Evolutionary conservation across 2,888 invertebrate genomes (phyloP), one percentile per base, ranked within the genome.

Genomic region (Ceramica pisi): DNA sequence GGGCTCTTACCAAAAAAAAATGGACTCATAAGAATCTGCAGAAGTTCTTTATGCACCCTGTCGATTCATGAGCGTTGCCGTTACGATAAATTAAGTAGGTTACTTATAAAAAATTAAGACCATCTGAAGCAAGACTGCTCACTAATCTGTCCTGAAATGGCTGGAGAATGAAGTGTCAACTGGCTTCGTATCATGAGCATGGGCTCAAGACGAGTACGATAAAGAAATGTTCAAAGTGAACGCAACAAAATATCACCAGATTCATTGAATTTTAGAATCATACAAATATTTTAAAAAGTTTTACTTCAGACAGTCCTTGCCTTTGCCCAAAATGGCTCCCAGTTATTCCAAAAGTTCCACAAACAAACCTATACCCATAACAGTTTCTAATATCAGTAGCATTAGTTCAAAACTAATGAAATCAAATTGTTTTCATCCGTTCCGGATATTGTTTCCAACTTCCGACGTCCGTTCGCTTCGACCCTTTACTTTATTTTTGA

Each of bases 361-460:
- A 64, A 64, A 55, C 26, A 48, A 48, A 46, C 26, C n/a, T n/a
- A 53, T 23, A n/a, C 0, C 41, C 7, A 26, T 23, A 77, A 57
- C 61, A 62, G 44, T 31, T 62, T 48, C 50, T 63, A 60, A 66
- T 51, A 80, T 67, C 23, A 46, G 57, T 50, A 63, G 53, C 65
- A 67, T 81, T 62, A 69, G 69, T 69, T 81, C 38, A 23, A 62
- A 80, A 69, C 64, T 48, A 83, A 71, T 66, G 50, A 80, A 82
- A 80, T 78, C 23, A 67, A 78, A 80, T 71, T 64, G 70, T 75
- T 81, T 73, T 66, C 63, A 50, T 44, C 62, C 50, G 53, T 61
- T 46, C 68, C 62, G 67, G 62, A 71, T 80, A 71, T 83, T 80
- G 80, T 76, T 83, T 72, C 63, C 26, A 81, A 80, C 72, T 76